Conservation (phyloP, 2,113 vertebrate genomes). For the Vidua chalybeata region DNA sequence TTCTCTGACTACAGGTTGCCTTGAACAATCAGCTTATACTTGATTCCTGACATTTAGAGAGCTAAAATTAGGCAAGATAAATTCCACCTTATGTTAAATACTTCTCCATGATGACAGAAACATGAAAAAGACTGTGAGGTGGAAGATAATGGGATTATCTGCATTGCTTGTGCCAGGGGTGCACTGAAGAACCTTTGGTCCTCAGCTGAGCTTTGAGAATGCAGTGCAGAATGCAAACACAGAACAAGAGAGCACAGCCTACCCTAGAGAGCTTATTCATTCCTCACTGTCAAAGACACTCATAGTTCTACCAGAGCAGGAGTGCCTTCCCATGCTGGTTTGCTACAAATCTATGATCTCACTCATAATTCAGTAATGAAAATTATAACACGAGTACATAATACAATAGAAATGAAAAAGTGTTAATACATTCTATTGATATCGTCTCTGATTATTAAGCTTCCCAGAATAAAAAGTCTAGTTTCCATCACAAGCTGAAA, state of each 20-base stretch:
- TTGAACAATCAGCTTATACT: background rate
- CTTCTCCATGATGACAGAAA: background rate
- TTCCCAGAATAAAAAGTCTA: background rate
- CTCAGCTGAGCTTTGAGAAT: background rate
- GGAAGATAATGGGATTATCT: background rate
- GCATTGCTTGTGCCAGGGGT: background rate
- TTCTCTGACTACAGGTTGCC: background rate
- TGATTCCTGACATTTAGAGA: constrained; percentile 19
- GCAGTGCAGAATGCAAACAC: background rate
- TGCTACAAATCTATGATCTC: background rate
- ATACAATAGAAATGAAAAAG: background rate
- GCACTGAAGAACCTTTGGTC: background rate
- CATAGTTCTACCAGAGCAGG: background rate
- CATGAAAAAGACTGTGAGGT: background rate
- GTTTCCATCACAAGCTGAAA: background rate
- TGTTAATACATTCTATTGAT: background rate
- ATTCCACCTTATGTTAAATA: constrained; percentile 18
- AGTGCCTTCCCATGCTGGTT: background rate
- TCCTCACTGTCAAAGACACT: background rate
- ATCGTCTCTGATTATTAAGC: background rate
- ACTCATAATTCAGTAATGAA: background rate
- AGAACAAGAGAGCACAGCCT: background rate
- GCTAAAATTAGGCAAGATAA: constrained; percentile 49
- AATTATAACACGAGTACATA: background rate
- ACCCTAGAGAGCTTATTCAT: background rate